Evolutionary conservation across 2,113 vertebrate genomes (phyloP).

Genomic region (Cyprinus carpio): DNA sequence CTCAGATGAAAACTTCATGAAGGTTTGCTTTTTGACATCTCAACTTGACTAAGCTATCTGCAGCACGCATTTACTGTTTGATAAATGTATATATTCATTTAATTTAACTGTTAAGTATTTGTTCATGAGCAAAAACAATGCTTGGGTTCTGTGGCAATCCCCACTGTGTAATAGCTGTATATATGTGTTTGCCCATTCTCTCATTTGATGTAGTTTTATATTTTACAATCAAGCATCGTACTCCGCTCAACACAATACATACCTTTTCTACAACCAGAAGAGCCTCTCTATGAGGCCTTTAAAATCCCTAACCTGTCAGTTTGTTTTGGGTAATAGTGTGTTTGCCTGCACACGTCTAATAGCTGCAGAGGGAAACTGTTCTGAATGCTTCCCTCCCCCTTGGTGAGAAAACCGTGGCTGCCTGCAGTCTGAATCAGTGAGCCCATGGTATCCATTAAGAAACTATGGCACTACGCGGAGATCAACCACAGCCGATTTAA

Average conservation of each 20-base stretch:
- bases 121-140: background rate
- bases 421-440: slow-evolving; percentile 72
- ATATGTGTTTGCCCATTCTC: background rate
- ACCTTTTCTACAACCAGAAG: background rate
- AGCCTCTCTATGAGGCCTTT: background rate
- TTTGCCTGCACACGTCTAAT: slow-evolving; percentile 47
- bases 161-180: background rate
- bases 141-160: background rate
- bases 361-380: slow-evolving; percentile 53
- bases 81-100: background rate
- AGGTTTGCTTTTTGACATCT: slow-evolving; percentile 10
- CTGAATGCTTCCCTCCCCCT: slow-evolving; percentile 59
- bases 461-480: slow-evolving; percentile 68
- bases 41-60: background rate
- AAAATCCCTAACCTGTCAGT: slow-evolving; percentile 14
- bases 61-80: background rate
- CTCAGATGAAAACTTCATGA: slow-evolving; percentile 19
- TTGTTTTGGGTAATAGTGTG: slow-evolving; percentile 49
- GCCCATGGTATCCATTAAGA: slow-evolving; percentile 69
- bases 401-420: slow-evolving; percentile 74
- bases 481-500: slow-evolving; percentile 62
- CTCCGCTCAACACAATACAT: background rate
- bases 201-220: slow-evolving; percentile 10
- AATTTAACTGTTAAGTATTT: background rate
- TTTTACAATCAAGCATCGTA: background rate